These are phyloP conservation scores for Temnothorax curvispinosus DNA, from an alignment of 1,140 invertebrate species.

Conservation along the genomic window DNA sequence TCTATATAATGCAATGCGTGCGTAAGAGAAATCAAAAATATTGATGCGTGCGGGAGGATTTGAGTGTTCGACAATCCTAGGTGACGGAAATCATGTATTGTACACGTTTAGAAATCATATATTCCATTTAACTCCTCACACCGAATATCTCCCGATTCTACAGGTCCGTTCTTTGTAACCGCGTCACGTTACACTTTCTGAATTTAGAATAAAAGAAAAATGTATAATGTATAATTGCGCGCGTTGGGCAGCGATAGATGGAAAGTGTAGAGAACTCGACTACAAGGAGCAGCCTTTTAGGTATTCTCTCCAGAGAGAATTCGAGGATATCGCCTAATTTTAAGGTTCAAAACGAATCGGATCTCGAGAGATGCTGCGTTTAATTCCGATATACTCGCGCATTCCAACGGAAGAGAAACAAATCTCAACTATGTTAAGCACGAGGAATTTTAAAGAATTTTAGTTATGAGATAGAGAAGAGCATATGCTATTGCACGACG, in stretches of 20 bases:
- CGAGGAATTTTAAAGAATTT: not conserved
- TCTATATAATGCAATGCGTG: too few relatives aligned
- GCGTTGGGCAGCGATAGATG: not conserved
- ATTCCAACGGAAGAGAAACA: not conserved
- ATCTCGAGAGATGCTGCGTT: not conserved
- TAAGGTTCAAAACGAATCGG: not conserved
- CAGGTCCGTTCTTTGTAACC: not conserved
- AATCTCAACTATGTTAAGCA: slow-evolving; percentile 19
- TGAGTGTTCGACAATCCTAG: slow-evolving; percentile 37
- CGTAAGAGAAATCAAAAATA: slow-evolving; percentile 27
- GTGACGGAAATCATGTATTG: slow-evolving; percentile 22
- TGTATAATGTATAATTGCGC: not conserved
- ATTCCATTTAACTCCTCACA: slow-evolving; percentile 13
- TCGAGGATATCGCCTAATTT: not conserved
- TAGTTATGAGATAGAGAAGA: not conserved
- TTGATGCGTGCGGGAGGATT: not conserved
- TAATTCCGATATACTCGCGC: not conserved
- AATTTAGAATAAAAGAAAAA: not conserved
- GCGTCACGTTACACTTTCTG: not conserved
- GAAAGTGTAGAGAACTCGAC: not conserved
- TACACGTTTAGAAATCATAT: not conserved
- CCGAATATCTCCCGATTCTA: not conserved
- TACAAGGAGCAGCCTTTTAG: not conserved
- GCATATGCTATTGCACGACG: slow-evolving; percentile 3
- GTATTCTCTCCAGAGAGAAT: not conserved